Percentiles rank a stretch among this genome's conserved stretches.
phyloP scores from a whole-genome alignment of 2,113 vertebrate species.

The Rousettus leschenaultii region DNA sequence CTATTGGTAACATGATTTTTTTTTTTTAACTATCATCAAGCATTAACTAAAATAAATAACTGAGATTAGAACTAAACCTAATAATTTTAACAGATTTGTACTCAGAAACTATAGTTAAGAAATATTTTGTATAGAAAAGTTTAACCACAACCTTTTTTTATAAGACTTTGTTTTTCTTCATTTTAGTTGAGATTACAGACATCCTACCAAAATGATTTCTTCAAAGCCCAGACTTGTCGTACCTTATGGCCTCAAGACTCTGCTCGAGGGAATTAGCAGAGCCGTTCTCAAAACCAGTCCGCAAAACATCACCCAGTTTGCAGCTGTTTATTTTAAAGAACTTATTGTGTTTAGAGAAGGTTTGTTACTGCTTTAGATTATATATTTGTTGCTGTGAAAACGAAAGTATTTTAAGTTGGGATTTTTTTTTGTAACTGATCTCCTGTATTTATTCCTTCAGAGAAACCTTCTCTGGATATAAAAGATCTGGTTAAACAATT shows the following conservation, averaged over 20 bases:
- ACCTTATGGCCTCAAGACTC: conserved; percentile 75
- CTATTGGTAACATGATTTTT: background rate
- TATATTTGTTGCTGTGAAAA: conserved; percentile 32
- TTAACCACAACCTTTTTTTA: background rate
- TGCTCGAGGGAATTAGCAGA: conserved; percentile 80
- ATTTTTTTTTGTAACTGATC: conserved; percentile 14
- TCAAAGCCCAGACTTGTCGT: conserved; percentile 71
- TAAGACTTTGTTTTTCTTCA: conserved; percentile 35
- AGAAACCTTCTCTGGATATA: conserved; percentile 73
- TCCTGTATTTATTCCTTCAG: conserved; percentile 69
- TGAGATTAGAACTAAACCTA: background rate
- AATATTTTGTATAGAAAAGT: background rate
- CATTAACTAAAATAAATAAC: conserved; percentile 14
- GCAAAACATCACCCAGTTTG: conserved; percentile 74
- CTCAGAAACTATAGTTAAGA: background rate
- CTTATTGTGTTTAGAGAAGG: conserved; percentile 79
- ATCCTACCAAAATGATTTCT: conserved; percentile 73
- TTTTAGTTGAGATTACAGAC: conserved; percentile 61
- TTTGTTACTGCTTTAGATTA: conserved; percentile 68
- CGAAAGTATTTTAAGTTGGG: background rate
- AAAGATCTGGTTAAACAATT: conserved; percentile 79
- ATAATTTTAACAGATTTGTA: background rate
- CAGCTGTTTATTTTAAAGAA: conserved; percentile 79
- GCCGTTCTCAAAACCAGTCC: conserved; percentile 77
- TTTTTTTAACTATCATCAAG: background rate